Evolutionary conservation across 2,888 invertebrate species (phyloP).

Genomic region (Psylliodes chrysocephalus): DNA sequence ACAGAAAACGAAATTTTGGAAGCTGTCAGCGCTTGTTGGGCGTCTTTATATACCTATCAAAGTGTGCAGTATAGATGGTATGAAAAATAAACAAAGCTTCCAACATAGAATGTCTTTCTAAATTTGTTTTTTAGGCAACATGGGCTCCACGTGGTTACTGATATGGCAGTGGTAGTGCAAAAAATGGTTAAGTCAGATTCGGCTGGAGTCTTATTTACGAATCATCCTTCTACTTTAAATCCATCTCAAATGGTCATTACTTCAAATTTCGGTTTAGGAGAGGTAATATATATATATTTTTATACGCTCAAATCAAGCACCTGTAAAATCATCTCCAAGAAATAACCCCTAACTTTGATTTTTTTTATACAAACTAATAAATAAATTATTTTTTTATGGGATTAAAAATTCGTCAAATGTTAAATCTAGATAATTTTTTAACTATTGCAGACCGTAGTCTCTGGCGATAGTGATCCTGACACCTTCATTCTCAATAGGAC

Average conservation of each 20-base stretch:
- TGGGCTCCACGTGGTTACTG: conserved; percentile 73
- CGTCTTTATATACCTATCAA: conserved; percentile 79
- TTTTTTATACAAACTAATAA: too few relatives aligned
- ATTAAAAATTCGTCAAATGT: not conserved
- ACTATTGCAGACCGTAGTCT: conserved; percentile 77
- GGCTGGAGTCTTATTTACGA: conserved; percentile 85
- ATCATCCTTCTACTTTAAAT: conserved; percentile 79
- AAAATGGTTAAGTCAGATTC: conserved; percentile 76
- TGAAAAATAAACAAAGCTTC: too few relatives aligned
- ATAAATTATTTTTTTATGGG: not conserved
- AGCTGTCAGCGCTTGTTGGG: conserved; percentile 81
- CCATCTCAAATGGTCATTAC: conserved; percentile 76
- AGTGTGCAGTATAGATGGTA: conserved; percentile 83
- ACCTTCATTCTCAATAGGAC: conserved; percentile 71
- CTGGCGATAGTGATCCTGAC: conserved; percentile 81
- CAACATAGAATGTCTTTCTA: too few relatives aligned
- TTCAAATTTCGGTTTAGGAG: conserved; percentile 85
- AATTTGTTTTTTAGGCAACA: conserved; percentile 70
- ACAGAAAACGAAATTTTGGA: conserved; percentile 67
- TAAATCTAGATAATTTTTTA: not conserved
- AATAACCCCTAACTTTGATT: too few relatives aligned
- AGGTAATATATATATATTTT: conserved; percentile 66
- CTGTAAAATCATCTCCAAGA: too few relatives aligned
- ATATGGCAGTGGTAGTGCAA: conserved; percentile 86
- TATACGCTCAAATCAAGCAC: too few relatives aligned